phyloP scores from a whole-genome alignment of 2,113 vertebrate species.

The Catharus bicknelli region DNA sequence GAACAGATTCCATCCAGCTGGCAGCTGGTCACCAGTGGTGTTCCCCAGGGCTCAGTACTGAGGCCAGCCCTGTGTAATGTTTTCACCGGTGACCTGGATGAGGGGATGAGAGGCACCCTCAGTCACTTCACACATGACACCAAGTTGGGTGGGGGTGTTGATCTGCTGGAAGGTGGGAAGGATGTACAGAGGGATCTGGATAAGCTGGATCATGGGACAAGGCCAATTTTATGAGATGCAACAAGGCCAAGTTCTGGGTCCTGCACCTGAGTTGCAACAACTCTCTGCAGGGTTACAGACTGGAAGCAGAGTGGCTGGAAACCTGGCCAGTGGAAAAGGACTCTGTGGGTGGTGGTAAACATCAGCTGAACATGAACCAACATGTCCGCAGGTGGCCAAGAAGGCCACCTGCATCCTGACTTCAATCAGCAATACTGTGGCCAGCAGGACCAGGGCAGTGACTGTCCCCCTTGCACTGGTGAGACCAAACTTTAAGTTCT shows the following conservation, averaged over 20 bases:
- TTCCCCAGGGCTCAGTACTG: neutral
- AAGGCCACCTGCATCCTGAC: neutral
- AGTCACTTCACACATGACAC: neutral
- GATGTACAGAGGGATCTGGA: neutral
- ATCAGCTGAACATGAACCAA: neutral
- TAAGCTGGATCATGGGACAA: neutral
- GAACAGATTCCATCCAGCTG: neutral
- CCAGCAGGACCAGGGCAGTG: neutral
- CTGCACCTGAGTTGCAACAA: neutral
- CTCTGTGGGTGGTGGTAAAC: neutral
- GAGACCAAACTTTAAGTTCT: neutral
- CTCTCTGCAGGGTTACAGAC: neutral
- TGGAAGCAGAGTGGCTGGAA: neutral
- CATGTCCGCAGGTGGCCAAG: neutral
- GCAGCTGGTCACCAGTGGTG: too few relatives aligned
- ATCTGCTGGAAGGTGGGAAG: neutral
- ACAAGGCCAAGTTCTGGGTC: neutral
- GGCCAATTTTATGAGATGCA: neutral
- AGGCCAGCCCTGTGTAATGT: neutral
- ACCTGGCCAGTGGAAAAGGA: neutral
- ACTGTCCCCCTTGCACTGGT: accelerated
- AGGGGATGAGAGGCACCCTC: neutral
- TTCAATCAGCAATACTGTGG: neutral
- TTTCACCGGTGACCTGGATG: accelerated
- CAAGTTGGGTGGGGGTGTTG: neutral